Evolutionary conservation across 2,888 invertebrate genomes (phyloP).

Genomic region (Drosophila mulleri): DNA sequence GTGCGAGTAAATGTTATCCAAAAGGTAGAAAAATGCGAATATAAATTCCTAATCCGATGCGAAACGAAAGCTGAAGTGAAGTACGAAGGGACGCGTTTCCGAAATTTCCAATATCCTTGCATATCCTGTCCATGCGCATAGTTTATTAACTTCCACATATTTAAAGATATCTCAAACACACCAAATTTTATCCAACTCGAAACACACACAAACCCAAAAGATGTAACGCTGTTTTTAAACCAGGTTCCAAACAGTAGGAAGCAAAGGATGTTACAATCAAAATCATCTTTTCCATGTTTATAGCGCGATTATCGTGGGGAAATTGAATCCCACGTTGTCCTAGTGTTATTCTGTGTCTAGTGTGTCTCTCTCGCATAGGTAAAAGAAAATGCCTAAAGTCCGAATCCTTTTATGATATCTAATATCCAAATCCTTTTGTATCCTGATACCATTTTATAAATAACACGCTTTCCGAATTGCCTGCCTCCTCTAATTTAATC

Average conservation of each 20-base stretch:
- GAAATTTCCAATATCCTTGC: slow-evolving; percentile 59
- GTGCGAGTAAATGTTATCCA: slow-evolving; percentile 47
- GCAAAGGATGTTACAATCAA: slow-evolving; percentile 39
- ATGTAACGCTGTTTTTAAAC: slow-evolving; percentile 43
- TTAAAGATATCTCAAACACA: slow-evolving; percentile 33
- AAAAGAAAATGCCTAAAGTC: slow-evolving; percentile 58
- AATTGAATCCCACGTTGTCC: slow-evolving; percentile 71
- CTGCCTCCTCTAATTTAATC: slow-evolving; percentile 68
- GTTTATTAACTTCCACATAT: slow-evolving; percentile 47
- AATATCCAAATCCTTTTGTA: slow-evolving; percentile 54
- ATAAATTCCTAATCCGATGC: slow-evolving; percentile 54
- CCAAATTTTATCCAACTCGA: slow-evolving; percentile 48
- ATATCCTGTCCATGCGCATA: slow-evolving; percentile 58
- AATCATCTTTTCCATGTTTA: slow-evolving; percentile 38
- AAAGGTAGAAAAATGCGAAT: slow-evolving; percentile 51
- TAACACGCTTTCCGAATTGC: slow-evolving; percentile 54
- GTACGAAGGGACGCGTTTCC: slow-evolving; percentile 55
- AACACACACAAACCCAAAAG: slow-evolving; percentile 41
- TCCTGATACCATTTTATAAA: slow-evolving; percentile 55
- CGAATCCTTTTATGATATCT: slow-evolving; percentile 49
- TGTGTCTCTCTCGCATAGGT: slow-evolving; percentile 30
- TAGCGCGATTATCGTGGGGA: slow-evolving; percentile 48
- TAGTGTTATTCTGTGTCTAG: slow-evolving; percentile 29
- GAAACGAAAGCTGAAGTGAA: slow-evolving; percentile 55
- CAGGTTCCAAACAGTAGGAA: slow-evolving; percentile 41